Conservation (phyloP, 2,113 vertebrate genomes). For the Eolophus roseicapilla region DNA sequence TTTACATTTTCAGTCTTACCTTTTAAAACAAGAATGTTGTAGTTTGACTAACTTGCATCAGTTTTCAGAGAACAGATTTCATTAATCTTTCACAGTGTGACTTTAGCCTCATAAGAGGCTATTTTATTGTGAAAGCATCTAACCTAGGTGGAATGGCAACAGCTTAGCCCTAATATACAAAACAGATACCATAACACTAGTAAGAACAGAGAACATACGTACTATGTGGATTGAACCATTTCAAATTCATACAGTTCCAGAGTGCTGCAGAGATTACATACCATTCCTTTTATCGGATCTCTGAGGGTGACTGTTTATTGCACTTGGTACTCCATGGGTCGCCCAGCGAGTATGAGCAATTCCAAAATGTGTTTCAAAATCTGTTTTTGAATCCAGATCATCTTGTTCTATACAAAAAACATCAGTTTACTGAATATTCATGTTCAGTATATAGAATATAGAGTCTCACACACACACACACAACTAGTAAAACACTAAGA, state of each 20-base stretch:
- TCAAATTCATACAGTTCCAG: neutral
- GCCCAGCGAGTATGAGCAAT: slow-evolving; percentile 97
- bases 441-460: neutral
- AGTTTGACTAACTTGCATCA: neutral
- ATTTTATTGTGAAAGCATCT: neutral
- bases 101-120: neutral
- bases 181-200: neutral
- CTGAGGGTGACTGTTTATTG: slow-evolving; percentile 93
- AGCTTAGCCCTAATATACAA: neutral
- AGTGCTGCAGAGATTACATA: slow-evolving; percentile 46
- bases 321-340: slow-evolving; percentile 89
- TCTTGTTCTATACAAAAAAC: slow-evolving; percentile 82
- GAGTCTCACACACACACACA: neutral
- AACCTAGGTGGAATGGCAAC: neutral
- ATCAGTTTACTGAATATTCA: neutral
- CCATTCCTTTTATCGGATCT: slow-evolving; percentile 93
- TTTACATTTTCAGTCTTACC: neutral
- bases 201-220: neutral
- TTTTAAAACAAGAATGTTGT: neutral
- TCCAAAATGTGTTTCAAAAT: slow-evolving; percentile 90
- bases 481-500: neutral
- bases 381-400: slow-evolving; percentile 82
- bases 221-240: neutral
- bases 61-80: neutral
- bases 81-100: neutral